Conservation (phyloP, 1,140 invertebrate species). For the Adoxophyes honmai region DNA sequence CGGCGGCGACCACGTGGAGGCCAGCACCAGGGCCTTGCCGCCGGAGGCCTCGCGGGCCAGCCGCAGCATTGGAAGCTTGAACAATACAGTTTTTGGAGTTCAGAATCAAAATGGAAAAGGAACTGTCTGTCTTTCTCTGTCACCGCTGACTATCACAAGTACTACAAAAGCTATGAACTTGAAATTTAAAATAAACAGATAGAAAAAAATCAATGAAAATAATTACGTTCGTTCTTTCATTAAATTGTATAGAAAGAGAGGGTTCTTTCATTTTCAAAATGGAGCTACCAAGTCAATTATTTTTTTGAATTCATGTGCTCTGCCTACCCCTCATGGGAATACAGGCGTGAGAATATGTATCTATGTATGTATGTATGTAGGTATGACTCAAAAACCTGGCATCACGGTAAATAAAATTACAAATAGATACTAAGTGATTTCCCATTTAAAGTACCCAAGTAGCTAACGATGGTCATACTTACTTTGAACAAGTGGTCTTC, state of each 20-base stretch:
- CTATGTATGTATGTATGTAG: too few relatives aligned
- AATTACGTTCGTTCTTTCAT: too few relatives aligned
- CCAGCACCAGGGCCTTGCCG: constrained; percentile 75
- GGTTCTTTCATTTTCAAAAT: too few relatives aligned
- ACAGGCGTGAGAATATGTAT: too few relatives aligned
- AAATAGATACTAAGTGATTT: too few relatives aligned
- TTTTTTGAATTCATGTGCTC: not conserved
- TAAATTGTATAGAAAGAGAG: too few relatives aligned
- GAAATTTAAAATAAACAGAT: too few relatives aligned
- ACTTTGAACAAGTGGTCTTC: constrained; percentile 85
- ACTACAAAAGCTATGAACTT: not conserved
- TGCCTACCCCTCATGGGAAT: too few relatives aligned
- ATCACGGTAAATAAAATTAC: too few relatives aligned
- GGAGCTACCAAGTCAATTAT: too few relatives aligned
- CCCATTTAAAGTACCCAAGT: not conserved
- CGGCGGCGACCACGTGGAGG: constrained; percentile 90
- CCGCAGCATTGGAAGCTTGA: constrained; percentile 83
- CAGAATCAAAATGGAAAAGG: not conserved
- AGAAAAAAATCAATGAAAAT: too few relatives aligned
- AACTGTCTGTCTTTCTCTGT: not conserved
- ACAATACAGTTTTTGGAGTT: not conserved
- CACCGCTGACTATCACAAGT: not conserved
- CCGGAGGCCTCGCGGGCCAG: constrained; percentile 51
- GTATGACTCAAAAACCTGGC: too few relatives aligned
- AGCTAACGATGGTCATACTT: not conserved